Base-by-base conservation (phyloP, 2,113 vertebrate species). In the Carassius gibelio region DNA sequence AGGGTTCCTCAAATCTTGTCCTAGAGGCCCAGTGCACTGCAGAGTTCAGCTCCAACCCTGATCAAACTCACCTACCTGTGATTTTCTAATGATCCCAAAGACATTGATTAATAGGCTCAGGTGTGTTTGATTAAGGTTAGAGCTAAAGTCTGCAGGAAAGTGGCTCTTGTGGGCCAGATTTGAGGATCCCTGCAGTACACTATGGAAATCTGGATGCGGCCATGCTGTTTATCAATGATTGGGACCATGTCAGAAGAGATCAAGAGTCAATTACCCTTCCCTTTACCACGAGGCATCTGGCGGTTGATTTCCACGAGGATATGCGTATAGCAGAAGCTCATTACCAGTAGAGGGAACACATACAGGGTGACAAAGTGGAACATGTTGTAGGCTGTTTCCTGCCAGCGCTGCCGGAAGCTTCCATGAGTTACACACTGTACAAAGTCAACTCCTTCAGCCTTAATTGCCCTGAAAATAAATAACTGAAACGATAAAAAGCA, bases 361-460 rank as follows among this genome's bases (percentile, higher is more conserved):
- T 92, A 94, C 15, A 94, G 90, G 75, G 92, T 93, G 48, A 90
- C 84, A 79, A 94, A 94, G 82, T 92, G 92, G 81, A 94, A 92
- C 93, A 94, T 94, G 88, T 93, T 93, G 87, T 94, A 94, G 10
- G 82, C 83, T 0, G 92, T 93, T 82, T 94, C 93, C 82, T 93
- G 92, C 92, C 93, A 93, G 85, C 90, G 92, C 14, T 89, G 55
- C 50, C 84, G 81, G 69, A 94, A 94, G 83, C 92, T 94, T 30
- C 93, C 93, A 26, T 89, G 87, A 17, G 92, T 93, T 75, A 88
- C 91, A 71, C 93, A 94, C 88, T 94, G 93, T 3, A 93, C 92
- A 87, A 94, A 94, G 74, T 91, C 92, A n/a, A 93, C 87, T 11
- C 90, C 90, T 26, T 90, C 84, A 10, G 91, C 91, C 57, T 93